phyloP scores from a whole-genome alignment of 1,140 invertebrate genomes.

The Panagrolaimus sp. region DNA sequence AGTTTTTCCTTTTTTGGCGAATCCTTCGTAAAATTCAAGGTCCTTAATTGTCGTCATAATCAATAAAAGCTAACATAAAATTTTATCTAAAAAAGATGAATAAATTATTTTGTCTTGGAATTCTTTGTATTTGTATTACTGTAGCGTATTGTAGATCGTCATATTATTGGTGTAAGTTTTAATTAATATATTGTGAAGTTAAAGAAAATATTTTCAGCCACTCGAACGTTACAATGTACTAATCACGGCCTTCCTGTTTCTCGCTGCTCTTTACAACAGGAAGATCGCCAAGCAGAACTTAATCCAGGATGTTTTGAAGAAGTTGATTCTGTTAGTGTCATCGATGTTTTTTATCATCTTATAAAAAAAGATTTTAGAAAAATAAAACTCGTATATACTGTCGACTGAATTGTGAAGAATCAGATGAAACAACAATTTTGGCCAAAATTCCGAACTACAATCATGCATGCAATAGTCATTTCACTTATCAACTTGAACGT shows the following conservation, averaged over 20 bases:
- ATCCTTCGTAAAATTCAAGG: too few relatives aligned
- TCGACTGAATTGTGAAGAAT: constrained; percentile 50
- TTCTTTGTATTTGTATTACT: constrained; percentile 7
- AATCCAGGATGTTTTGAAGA: constrained; percentile 50
- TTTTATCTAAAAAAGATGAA: too few relatives aligned
- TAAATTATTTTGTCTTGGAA: not conserved
- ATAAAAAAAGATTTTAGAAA: constrained; percentile 23
- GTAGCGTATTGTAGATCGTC: constrained; percentile 13
- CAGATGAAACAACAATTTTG: constrained; percentile 44
- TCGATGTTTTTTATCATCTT: not conserved
- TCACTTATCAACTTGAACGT: constrained; percentile 50
- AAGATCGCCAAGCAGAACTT: constrained; percentile 36
- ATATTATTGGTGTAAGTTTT: constrained; percentile 27
- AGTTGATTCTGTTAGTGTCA: constrained; percentile 28
- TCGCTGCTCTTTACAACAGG: constrained; percentile 36
- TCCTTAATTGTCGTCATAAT: too few relatives aligned
- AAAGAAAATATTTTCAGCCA: not conserved
- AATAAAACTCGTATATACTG: constrained; percentile 51
- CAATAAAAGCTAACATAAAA: too few relatives aligned
- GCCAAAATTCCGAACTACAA: constrained; percentile 35
- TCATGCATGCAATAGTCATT: constrained; percentile 40
- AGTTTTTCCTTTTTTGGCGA: too few relatives aligned
- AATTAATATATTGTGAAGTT: not conserved
- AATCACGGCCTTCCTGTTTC: constrained; percentile 44
- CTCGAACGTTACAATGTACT: constrained; percentile 29